These are phyloP conservation scores for Nibea albiflora DNA, from an alignment of 2,113 vertebrate species.

Conservation along the genomic window DNA sequence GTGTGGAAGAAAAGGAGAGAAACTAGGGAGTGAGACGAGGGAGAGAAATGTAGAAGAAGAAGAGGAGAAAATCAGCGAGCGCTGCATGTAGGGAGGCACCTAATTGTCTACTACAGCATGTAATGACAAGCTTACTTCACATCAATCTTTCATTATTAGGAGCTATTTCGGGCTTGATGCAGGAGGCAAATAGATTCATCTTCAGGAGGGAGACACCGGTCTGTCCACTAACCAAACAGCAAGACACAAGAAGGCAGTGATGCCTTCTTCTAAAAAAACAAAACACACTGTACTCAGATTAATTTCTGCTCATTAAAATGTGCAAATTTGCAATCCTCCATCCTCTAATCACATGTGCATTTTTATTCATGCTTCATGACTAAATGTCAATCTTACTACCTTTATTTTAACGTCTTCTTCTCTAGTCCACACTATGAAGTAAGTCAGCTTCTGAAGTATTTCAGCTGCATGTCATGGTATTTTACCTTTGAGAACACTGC, in stretches of 20 bases:
- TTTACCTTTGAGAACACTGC: constrained; percentile 81
- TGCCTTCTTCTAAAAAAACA: neutral
- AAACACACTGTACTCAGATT: neutral
- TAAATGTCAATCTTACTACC: neutral
- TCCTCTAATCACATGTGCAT: neutral
- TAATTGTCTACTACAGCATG: constrained; percentile 86
- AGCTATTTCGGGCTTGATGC: constrained; percentile 81
- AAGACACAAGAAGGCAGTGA: constrained; percentile 3
- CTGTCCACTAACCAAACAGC: constrained; percentile 36
- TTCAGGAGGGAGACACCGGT: constrained; percentile 45
- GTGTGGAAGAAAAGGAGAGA: constrained; percentile 8
- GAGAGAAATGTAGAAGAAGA: constrained; percentile 1
- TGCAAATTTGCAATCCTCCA: neutral
- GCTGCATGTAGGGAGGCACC: constrained; percentile 76
- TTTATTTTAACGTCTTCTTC: neutral
- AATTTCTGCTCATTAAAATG: neutral
- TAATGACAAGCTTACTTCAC: constrained; percentile 85
- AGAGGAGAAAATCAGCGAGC: constrained; percentile 50
- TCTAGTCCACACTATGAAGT: neutral
- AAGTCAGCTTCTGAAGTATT: neutral
- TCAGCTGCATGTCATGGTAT: neutral
- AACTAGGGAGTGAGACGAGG: constrained; percentile 6
- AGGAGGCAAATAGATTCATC: constrained; percentile 59
- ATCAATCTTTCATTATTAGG: constrained; percentile 88
- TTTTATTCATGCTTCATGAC: neutral